These are phyloP conservation scores for Bubo scandiacus DNA, from an alignment of 2,113 vertebrate species.

Conservation along the genomic window DNA sequence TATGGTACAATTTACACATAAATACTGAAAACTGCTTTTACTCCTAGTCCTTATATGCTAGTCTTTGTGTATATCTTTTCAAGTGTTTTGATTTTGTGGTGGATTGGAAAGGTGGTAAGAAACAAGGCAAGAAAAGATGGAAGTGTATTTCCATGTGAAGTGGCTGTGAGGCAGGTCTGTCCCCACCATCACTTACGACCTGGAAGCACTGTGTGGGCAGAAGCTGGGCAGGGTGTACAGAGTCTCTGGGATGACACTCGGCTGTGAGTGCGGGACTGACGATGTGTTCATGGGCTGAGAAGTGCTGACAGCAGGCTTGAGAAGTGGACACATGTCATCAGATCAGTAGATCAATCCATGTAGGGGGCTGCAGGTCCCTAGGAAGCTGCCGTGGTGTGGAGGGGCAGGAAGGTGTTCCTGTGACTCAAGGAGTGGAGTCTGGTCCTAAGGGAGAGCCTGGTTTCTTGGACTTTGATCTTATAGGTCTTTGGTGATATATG, in stretches of 20 bases:
- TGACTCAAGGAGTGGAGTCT: background rate
- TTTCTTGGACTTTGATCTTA: background rate
- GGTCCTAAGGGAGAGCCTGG: background rate
- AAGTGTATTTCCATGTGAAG: background rate
- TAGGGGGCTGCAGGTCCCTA: background rate
- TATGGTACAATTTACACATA: background rate
- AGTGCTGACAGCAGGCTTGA: background rate
- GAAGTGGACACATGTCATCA: background rate
- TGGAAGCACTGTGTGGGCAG: background rate
- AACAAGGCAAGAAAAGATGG: background rate
- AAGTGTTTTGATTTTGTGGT: background rate
- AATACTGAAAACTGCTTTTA: background rate
- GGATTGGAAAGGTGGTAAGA: background rate
- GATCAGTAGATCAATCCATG: background rate
- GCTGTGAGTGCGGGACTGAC: background rate
- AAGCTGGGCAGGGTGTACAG: too few species aligned
- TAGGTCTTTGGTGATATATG: background rate
- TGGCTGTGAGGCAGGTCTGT: background rate
- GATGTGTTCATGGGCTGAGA: background rate
- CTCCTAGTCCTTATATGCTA: background rate
- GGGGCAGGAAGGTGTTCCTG: background rate
- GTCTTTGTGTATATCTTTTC: background rate
- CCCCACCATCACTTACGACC: accelerated
- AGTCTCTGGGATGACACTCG: background rate
- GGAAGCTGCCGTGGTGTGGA: background rate